Conservation (phyloP, 2,113 vertebrate genomes). For the Limnothrissa miodon region DNA sequence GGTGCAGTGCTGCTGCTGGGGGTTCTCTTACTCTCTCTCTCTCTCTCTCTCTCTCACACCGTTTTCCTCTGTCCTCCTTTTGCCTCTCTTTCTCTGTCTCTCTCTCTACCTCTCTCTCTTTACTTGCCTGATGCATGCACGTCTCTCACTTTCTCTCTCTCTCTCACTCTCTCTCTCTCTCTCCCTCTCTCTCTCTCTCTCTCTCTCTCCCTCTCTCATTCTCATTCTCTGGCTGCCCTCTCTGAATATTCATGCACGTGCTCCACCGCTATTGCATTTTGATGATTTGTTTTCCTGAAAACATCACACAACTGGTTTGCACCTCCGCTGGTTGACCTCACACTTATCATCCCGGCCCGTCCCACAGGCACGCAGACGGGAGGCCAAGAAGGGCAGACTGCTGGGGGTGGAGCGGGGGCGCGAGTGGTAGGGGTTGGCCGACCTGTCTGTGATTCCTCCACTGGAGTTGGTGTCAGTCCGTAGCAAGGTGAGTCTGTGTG, state of each 20-base stretch:
- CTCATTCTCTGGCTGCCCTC: background rate
- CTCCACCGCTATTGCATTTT: background rate
- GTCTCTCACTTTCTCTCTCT: too few species aligned
- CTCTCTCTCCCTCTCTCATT: background rate
- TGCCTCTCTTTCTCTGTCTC: background rate
- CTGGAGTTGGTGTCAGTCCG: background rate
- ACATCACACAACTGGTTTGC: constrained; percentile 18
- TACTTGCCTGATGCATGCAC: background rate
- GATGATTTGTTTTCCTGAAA: constrained; percentile 11
- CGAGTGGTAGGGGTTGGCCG: background rate
- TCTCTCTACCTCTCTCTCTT: background rate
- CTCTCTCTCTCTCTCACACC: background rate
- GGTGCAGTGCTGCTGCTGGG: background rate
- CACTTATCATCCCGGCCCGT: background rate
- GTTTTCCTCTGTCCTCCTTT: background rate
- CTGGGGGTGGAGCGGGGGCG: background rate
- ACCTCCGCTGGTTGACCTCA: constrained; percentile 5
- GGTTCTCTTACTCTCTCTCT: too few species aligned
- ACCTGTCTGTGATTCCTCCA: background rate
- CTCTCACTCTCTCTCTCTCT: background rate
- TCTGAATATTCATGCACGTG: constrained; percentile 10
- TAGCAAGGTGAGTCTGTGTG: background rate
- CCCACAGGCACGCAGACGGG: background rate
- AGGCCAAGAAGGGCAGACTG: background rate
- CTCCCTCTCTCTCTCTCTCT: background rate